Conservation (phyloP, 2,797 vertebrate genomes). For the Bovichtus variegatus region DNA sequence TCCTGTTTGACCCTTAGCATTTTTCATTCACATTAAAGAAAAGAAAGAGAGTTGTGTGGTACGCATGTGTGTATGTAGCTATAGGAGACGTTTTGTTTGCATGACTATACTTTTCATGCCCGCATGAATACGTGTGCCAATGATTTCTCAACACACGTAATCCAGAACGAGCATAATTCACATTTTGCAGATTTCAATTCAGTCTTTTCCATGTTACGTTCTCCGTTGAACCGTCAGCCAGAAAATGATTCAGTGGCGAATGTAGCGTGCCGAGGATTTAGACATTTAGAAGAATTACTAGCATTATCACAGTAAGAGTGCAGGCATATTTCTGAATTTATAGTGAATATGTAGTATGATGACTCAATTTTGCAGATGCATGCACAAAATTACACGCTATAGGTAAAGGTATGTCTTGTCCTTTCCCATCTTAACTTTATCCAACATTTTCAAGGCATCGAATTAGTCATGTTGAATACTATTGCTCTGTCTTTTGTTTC, state of each 20-base stretch:
- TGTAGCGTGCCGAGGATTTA: slow-evolving; percentile 9
- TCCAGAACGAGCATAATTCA: neutral
- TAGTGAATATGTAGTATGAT: neutral
- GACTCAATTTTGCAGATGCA: neutral
- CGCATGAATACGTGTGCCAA: neutral
- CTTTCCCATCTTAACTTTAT: neutral
- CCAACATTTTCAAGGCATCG: neutral
- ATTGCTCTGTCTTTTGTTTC: slow-evolving; percentile 42
- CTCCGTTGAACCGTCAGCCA: slow-evolving; percentile 7
- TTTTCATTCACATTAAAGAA: neutral
- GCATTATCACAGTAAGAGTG: slow-evolving; percentile 37
- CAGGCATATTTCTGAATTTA: slow-evolving; percentile 2
- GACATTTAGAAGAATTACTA: slow-evolving; percentile 8
- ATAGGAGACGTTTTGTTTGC: slow-evolving; percentile 7
- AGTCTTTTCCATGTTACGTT: slow-evolving; percentile 1
- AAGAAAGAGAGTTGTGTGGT: neutral
- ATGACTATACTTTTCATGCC: slow-evolving; percentile 15
- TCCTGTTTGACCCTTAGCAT: slow-evolving; percentile 9
- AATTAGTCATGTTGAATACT: slow-evolving; percentile 14
- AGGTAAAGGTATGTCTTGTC: neutral
- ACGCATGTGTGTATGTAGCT: neutral
- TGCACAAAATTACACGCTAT: neutral
- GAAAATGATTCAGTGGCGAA: slow-evolving; percentile 14
- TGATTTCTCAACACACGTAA: neutral
- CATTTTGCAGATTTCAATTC: neutral